Conservation (phyloP, 2,888 invertebrate species). For the Pteria penguin region DNA sequence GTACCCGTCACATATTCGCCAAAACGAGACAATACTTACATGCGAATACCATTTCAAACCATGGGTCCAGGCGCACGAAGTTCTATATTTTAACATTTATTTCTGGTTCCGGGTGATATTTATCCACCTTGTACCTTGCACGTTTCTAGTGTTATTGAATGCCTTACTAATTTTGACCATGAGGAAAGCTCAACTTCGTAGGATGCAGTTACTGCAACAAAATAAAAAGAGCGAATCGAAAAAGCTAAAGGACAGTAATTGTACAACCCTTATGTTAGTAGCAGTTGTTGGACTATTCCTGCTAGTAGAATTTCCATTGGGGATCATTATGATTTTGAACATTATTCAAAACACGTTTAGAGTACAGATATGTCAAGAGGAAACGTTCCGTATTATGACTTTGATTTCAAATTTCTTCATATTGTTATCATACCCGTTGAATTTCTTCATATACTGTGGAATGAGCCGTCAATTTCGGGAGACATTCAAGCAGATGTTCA, state of each 20-base stretch:
- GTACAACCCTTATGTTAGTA: constrained; percentile 80
- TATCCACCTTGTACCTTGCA: constrained; percentile 95
- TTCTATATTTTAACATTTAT: constrained; percentile 88
- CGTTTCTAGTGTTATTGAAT: constrained; percentile 92
- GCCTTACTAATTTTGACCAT: constrained; percentile 92
- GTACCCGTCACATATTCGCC: constrained; percentile 82
- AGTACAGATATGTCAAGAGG: constrained; percentile 47
- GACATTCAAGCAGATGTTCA: constrained; percentile 91
- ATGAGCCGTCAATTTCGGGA: constrained; percentile 98
- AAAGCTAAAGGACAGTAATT: constrained; percentile 77
- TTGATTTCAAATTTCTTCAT: constrained; percentile 93
- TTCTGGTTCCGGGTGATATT: constrained; percentile 92
- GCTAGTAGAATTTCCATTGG: constrained; percentile 81
- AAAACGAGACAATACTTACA: constrained; percentile 59
- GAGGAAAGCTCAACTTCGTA: constrained; percentile 89
- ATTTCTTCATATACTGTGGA: constrained; percentile 97
- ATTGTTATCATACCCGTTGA: constrained; percentile 93
- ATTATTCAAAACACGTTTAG: constrained; percentile 83
- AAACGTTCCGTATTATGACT: constrained; percentile 66
- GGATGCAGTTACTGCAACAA: constrained; percentile 88
- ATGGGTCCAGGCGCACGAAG: constrained; percentile 74
- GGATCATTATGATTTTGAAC: constrained; percentile 84
- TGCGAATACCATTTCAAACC: constrained; percentile 56
- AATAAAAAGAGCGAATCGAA: constrained; percentile 82
- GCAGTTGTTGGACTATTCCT: constrained; percentile 81